phyloP scores from a whole-genome alignment of 2,888 invertebrate species.

The Stenolophus ochropezus region DNA sequence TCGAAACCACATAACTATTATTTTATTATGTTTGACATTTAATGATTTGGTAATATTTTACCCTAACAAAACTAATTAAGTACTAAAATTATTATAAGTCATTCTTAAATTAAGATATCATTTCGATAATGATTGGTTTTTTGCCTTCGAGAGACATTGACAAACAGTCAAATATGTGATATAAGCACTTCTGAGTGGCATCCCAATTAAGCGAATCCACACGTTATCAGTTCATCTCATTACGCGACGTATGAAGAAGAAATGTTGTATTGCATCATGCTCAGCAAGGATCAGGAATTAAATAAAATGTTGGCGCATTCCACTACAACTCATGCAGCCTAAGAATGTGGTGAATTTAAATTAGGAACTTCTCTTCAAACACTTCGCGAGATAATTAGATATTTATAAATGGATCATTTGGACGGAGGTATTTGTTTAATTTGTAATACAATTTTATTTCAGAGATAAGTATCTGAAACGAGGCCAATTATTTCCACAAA shows the following conservation, averaged over 20 bases:
- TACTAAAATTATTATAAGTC: too few relatives aligned
- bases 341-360: constrained; percentile 45
- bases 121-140: not conserved
- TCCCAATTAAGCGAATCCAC: constrained; percentile 42
- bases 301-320: constrained; percentile 47
- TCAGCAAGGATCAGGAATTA: constrained; percentile 36
- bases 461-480: constrained; percentile 4
- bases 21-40: too few relatives aligned
- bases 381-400: constrained; percentile 26
- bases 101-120: too few relatives aligned
- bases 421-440: constrained; percentile 22
- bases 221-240: constrained; percentile 38
- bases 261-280: constrained; percentile 46
- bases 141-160: not conserved
- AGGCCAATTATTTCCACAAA: too few relatives aligned
- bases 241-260: constrained; percentile 15
- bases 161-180: constrained; percentile 6
- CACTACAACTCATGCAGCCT: not conserved
- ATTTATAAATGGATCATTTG: constrained; percentile 31
- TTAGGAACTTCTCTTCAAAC: constrained; percentile 36
- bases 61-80: too few relatives aligned
- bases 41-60: too few relatives aligned
- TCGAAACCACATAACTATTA: too few relatives aligned
- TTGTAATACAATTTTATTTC: constrained; percentile 33
- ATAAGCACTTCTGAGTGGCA: constrained; percentile 21